Evolutionary conservation across 2,888 invertebrate genomes (phyloP).

Genomic region (Toxonevra muliebris): DNA sequence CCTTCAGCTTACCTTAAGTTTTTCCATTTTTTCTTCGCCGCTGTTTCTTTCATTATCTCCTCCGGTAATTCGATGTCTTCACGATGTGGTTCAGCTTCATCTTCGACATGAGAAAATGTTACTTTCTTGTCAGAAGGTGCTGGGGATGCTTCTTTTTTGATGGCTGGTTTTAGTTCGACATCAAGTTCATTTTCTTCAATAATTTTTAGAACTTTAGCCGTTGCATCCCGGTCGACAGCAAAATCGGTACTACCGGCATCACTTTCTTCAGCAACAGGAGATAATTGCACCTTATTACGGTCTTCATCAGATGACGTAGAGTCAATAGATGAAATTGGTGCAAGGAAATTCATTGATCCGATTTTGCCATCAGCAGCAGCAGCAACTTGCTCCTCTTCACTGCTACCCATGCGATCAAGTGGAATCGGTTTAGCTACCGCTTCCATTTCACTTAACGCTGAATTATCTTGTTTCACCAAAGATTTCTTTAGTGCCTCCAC

Average conservation of each 20-base stretch:
- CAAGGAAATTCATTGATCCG: constrained; percentile 46
- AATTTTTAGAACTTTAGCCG: neutral
- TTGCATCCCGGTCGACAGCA: constrained; percentile 24
- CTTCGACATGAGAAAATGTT: constrained; percentile 66
- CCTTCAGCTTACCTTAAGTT: constrained; percentile 66
- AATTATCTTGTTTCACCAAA: constrained; percentile 61
- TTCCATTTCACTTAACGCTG: constrained; percentile 68
- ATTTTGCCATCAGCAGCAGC: constrained; percentile 17
- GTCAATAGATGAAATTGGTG: constrained; percentile 64
- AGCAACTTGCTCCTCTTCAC: constrained; percentile 59
- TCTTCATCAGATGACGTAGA: constrained; percentile 65
- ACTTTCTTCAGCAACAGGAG: constrained; percentile 60
- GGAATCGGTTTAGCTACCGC: constrained; percentile 58
- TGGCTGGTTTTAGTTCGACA: constrained; percentile 54
- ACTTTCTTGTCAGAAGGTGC: constrained; percentile 65
- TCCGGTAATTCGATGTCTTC: constrained; percentile 63
- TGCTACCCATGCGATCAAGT: constrained; percentile 64
- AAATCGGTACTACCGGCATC: constrained; percentile 49
- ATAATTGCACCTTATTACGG: constrained; percentile 52
- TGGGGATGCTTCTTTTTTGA: constrained; percentile 65
- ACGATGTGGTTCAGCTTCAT: constrained; percentile 61
- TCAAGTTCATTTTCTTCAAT: constrained; percentile 48
- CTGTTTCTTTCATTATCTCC: constrained; percentile 57
- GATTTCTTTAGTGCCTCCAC: constrained; percentile 60
- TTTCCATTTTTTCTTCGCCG: constrained; percentile 53